Percentiles rank a stretch among this genome's conserved stretches.
These are phyloP conservation scores for Drosophila melanosoma DNA, from an alignment of 2,888 invertebrate species.

Conservation along the genomic window DNA sequence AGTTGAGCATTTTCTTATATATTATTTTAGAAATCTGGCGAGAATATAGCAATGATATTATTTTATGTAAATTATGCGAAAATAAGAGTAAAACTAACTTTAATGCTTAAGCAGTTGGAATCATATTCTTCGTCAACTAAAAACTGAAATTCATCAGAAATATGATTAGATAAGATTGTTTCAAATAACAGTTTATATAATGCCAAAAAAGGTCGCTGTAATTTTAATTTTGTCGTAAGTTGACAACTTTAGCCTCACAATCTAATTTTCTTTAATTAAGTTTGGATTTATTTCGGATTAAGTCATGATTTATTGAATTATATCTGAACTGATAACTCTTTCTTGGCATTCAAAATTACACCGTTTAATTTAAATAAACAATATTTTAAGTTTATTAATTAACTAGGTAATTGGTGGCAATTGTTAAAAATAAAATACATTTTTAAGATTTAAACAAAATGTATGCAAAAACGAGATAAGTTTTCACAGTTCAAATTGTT, in stretches of 20 bases:
- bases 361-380: not conserved
- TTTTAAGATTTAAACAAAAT: not conserved
- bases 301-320: not conserved
- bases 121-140: not conserved
- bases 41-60: not conserved
- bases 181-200: not conserved
- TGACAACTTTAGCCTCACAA: not conserved
- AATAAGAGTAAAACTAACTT: not conserved
- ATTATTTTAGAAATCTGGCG: not conserved
- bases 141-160: not conserved
- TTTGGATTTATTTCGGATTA: not conserved
- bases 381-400: not conserved
- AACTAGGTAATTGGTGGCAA: not conserved
- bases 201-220: not conserved
- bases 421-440: not conserved
- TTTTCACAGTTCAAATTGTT: not conserved
- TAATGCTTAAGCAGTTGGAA: not conserved
- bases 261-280: not conserved
- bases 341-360: not conserved
- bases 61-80: not conserved
- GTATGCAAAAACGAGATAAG: not conserved
- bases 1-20: not conserved
- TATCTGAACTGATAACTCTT: not conserved
- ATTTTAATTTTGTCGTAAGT: not conserved
- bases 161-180: not conserved